Evolutionary conservation across 1,140 invertebrate genomes (phyloP).

Genomic region (Diuraphis noxia): DNA sequence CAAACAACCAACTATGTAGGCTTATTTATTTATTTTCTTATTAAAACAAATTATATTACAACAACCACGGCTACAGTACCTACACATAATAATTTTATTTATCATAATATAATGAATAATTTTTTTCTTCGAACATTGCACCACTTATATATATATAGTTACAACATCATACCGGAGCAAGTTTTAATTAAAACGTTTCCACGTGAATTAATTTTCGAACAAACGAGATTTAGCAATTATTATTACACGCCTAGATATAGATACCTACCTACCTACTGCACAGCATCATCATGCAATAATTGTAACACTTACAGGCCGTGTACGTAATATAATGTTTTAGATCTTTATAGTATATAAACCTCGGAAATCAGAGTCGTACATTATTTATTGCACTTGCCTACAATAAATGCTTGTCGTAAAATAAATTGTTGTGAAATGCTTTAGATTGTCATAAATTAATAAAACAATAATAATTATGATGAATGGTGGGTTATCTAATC

Average conservation of each 20-base stretch:
- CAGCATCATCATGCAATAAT: neutral
- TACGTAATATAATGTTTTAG: neutral
- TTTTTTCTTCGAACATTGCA: neutral
- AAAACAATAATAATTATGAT: neutral
- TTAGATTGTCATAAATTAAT: neutral
- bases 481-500: neutral
- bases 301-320: neutral
- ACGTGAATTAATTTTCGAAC: neutral
- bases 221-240: constrained; percentile 8
- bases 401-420: neutral
- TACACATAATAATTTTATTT: constrained; percentile 13
- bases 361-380: neutral
- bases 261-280: neutral
- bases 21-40: constrained; percentile 10
- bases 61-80: neutral
- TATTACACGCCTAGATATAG: neutral
- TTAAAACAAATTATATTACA: neutral
- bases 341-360: constrained; percentile 3
- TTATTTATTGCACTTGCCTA: neutral
- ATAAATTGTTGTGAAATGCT: neutral
- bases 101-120: neutral
- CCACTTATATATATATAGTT: neutral
- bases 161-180: too few relatives aligned
- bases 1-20: neutral
- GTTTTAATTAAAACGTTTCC: constrained; percentile 10